These are phyloP conservation scores for Neolamprologus variostigma DNA, from an alignment of 2,113 vertebrate genomes.

Conservation along the genomic window DNA sequence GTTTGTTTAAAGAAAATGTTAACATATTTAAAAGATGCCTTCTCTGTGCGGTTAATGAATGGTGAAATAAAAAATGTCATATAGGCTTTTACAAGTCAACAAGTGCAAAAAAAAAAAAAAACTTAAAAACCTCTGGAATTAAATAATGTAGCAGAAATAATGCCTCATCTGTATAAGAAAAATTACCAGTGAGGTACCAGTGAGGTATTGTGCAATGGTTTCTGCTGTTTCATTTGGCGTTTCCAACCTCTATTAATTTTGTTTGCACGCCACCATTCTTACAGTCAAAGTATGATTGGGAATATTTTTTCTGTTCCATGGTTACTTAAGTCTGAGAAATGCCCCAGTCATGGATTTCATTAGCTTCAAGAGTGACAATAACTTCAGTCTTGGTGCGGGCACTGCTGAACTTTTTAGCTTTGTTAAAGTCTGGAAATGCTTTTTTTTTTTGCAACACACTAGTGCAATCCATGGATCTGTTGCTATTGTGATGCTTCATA, in stretches of 20 bases:
- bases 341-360: background rate
- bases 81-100: background rate
- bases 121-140: background rate
- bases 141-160: background rate
- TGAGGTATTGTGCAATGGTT: background rate
- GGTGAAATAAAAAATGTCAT: background rate
- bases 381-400: background rate
- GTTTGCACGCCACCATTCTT: background rate
- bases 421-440: background rate
- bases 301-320: background rate
- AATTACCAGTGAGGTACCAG: background rate
- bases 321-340: background rate
- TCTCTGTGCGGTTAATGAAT: background rate
- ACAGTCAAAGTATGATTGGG: background rate
- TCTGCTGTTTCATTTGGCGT: background rate
- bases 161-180: background rate
- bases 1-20: background rate
- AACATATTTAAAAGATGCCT: background rate
- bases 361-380: background rate
- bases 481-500: fast-evolving
- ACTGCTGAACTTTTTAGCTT: background rate
- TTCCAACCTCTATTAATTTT: background rate
- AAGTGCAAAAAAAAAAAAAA: background rate
- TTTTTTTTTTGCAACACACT: background rate
- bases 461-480: background rate